Evolutionary conservation across 2,888 invertebrate genomes (phyloP), one percentile per base, ranked within the genome.

Genomic region (Bellardia pandia): DNA sequence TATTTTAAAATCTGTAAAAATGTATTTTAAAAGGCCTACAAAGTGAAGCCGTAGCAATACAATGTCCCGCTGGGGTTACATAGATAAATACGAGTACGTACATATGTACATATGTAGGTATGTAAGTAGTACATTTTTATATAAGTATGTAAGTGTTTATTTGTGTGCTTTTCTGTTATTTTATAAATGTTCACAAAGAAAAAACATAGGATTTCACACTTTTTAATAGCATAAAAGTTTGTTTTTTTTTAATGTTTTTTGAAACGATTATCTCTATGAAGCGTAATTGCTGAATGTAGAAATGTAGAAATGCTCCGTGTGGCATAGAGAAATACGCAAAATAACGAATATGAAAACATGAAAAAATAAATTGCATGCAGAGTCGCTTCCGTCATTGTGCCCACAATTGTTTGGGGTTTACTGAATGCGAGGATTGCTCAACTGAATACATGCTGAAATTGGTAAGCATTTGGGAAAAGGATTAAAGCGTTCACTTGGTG

Each of bases 221-320:
- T 78, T 80, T 86, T 81, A 77, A 74, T 77, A 68, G 72, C 77
- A 86, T 51, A 81, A 75, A 66, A 45, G 30, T 80, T 62, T 71
- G 58, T 74, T 23, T 23, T 48, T 78, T 58, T 48, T 37, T 60
- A 23, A 51, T 68, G 33, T 75, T 76, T 81, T 86, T 72, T 81
- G 77, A 77, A 86, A 81, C 86, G 81, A 86, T 86, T 86, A 86
- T 86, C 81, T 85, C 77, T 74, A 72, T 68, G 81, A 81, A 86
- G 72, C 77, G 74, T 86, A 86, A 86, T 86, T 86, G 81, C 86
- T 77, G 81, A 81, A 78, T 74, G 74, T 64, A 85, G 76, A 76
- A 77, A 76, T 77, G 62, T 64, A 85, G 76, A 76, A 77, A 76
- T 77, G 62, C 60, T 60, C 33, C 60, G 42, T 42, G 45, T 68